Percentiles rank a stretch among this genome's conserved stretches.
Evolutionary conservation across 2,888 invertebrate species (phyloP).

Genomic region (Oasisia sp.): DNA sequence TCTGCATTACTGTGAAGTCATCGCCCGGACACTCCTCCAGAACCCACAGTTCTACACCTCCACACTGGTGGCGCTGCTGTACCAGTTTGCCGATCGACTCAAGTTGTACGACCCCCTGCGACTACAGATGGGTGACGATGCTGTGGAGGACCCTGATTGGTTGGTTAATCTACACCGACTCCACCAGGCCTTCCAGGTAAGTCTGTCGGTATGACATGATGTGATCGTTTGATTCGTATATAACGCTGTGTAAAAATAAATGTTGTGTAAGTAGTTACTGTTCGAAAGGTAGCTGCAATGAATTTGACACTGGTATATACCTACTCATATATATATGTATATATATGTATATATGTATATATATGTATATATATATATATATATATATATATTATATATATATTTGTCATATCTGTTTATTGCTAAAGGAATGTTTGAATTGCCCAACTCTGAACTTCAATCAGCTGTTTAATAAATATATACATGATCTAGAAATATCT

Average conservation of each 20-base stretch:
- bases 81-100: slow-evolving; percentile 71
- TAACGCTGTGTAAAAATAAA: too few relatives aligned
- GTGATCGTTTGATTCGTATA: too few relatives aligned
- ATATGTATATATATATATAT: neutral
- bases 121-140: slow-evolving; percentile 51
- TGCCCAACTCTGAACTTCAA: too few relatives aligned
- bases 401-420: too few relatives aligned
- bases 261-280: too few relatives aligned
- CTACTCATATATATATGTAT: neutral
- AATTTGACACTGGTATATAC: neutral
- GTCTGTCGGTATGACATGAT: neutral
- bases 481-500: too few relatives aligned
- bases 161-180: slow-evolving; percentile 67
- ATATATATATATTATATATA: neutral
- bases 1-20: slow-evolving; percentile 84
- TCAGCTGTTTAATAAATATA: too few relatives aligned
- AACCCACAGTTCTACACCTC: slow-evolving; percentile 63
- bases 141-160: slow-evolving; percentile 71
- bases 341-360: neutral
- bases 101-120: slow-evolving; percentile 77
- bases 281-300: neutral
- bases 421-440: too few relatives aligned
- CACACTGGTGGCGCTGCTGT: slow-evolving; percentile 33
- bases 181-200: slow-evolving; percentile 61
- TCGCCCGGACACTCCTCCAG: slow-evolving; percentile 75